Evolutionary conservation across 1,140 invertebrate genomes (phyloP).

Genomic region (Leptopilina clavipes): DNA sequence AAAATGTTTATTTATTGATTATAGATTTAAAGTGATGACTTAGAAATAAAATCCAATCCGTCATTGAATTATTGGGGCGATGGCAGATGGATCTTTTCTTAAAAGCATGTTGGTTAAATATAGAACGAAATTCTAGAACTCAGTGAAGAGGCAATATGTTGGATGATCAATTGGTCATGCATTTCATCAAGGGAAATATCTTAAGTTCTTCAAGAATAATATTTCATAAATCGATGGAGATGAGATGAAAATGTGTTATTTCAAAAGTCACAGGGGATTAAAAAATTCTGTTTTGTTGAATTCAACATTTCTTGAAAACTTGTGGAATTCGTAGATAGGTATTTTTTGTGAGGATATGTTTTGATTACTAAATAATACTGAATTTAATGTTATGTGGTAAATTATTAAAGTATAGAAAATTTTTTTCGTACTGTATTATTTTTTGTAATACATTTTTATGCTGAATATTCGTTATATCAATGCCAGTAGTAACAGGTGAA

Average conservation of each 20-base stretch:
- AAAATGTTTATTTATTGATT: background rate
- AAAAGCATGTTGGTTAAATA: background rate
- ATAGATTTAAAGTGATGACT: background rate
- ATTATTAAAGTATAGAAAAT: background rate
- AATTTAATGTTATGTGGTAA: no score
- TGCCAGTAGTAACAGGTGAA: background rate
- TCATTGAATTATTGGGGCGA: background rate
- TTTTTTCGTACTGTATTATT: no score
- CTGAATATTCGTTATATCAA: background rate
- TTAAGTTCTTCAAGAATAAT: background rate
- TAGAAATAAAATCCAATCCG: background rate
- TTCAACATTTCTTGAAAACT: no score
- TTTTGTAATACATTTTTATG: no score
- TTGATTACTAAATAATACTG: no score
- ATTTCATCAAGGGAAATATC: background rate
- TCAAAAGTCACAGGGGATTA: no score
- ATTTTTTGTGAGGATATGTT: no score
- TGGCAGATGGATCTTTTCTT: constrained; percentile 18
- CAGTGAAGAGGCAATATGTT: background rate
- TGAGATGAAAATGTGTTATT: no score
- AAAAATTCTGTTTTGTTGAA: no score
- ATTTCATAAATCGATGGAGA: background rate
- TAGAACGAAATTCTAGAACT: constrained; percentile 2
- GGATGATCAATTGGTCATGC: background rate
- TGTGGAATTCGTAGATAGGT: no score